phyloP scores from a whole-genome alignment of 2,113 vertebrate species.

The Actinemys pallida region DNA sequence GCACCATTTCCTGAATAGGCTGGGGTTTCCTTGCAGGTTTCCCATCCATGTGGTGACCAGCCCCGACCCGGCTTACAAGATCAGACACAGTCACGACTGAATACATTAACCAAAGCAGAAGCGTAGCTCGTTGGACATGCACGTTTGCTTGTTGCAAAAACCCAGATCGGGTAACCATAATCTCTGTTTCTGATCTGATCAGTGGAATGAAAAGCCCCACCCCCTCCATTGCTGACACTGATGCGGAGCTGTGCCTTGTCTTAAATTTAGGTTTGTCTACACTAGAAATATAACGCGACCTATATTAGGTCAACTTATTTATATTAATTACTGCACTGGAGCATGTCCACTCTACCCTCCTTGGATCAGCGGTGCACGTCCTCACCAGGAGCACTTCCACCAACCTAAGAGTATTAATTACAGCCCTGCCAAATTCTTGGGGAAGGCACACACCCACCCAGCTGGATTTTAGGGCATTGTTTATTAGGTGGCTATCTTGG shows the following conservation, averaged over 20 bases:
- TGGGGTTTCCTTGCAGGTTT: accelerated
- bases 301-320: too few species aligned
- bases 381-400: too few species aligned
- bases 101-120: not conserved
- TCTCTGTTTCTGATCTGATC: accelerated
- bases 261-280: not conserved
- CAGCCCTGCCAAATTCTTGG: too few species aligned
- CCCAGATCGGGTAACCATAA: accelerated
- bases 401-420: too few species aligned
- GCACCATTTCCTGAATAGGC: accelerated
- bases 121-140: accelerated
- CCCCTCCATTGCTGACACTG: not conserved
- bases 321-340: too few species aligned
- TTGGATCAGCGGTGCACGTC: too few species aligned
- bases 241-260: not conserved
- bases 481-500: too few species aligned
- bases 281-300: too few species aligned
- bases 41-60: not conserved
- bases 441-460: too few species aligned
- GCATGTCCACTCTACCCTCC: too few species aligned
- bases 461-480: too few species aligned
- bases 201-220: not conserved
- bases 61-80: not conserved
- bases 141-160: not conserved
- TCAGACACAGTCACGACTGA: not conserved